These are phyloP conservation scores for Ibycter americanus DNA, from an alignment of 2,797 vertebrate genomes.

Conservation along the genomic window DNA sequence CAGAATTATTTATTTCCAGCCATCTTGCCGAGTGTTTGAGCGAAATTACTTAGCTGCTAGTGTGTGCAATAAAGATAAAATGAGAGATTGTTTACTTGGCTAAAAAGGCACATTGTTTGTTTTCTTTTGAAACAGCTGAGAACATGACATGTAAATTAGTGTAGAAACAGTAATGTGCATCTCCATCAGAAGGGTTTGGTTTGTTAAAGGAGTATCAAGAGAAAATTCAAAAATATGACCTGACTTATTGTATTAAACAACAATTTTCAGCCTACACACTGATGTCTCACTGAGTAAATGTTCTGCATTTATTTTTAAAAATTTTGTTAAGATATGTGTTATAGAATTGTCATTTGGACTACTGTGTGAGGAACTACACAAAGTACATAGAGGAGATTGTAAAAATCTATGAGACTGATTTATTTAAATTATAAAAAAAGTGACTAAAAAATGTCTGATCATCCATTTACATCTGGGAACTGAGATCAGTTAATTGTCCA, in stretches of 20 bases:
- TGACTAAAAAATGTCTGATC: neutral
- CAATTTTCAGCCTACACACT: neutral
- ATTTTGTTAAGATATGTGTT: neutral
- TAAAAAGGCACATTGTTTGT: slow-evolving; percentile 8
- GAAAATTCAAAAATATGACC: neutral
- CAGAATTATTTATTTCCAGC: slow-evolving; percentile 38
- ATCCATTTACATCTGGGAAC: neutral
- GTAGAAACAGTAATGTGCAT: neutral
- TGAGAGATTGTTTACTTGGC: slow-evolving; percentile 7
- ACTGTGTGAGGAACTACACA: neutral
- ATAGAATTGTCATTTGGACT: neutral
- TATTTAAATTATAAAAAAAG: neutral
- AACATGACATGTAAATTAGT: slow-evolving; percentile 20
- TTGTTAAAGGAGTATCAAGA: neutral
- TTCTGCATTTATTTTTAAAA: neutral
- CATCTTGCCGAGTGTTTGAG: neutral
- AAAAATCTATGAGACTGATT: neutral
- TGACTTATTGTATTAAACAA: neutral
- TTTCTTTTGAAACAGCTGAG: slow-evolving; percentile 28
- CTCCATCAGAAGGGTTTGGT: neutral
- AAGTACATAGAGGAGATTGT: neutral
- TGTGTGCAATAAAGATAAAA: slow-evolving; percentile 49
- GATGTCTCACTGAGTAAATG: neutral
- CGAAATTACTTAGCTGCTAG: slow-evolving; percentile 39
- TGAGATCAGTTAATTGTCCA: neutral